These are phyloP conservation scores for Acrossocheilus fasciatus DNA, from an alignment of 2,797 vertebrate genomes.

Conservation along the genomic window DNA sequence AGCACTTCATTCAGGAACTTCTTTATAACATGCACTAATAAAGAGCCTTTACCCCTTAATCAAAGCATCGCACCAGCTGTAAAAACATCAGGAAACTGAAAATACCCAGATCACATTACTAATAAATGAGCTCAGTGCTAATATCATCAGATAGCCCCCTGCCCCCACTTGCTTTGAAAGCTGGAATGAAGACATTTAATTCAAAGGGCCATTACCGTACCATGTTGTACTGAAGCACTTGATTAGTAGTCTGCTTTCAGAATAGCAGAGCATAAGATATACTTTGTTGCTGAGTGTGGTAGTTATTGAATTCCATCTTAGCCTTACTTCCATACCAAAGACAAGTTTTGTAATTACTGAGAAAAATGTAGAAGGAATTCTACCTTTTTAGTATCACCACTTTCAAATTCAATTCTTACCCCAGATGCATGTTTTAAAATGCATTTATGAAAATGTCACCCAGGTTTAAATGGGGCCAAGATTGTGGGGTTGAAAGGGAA, in stretches of 20 bases:
- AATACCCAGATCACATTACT: slow-evolving; percentile 7
- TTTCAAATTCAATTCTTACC: slow-evolving; percentile 27
- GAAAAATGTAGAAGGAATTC: slow-evolving; percentile 32
- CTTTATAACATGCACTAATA: slow-evolving; percentile 35
- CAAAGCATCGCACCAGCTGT: slow-evolving; percentile 4
- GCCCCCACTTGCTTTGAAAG: slow-evolving; percentile 6
- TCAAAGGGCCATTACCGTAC: neutral
- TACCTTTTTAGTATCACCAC: slow-evolving; percentile 16
- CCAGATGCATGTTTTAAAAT: slow-evolving; percentile 11
- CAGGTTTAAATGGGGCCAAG: slow-evolving; percentile 45
- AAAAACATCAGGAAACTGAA: slow-evolving; percentile 23
- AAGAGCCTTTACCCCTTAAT: slow-evolving; percentile 25
- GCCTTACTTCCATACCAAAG: slow-evolving; percentile 82
- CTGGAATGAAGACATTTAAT: slow-evolving; percentile 17
- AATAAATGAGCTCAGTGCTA: slow-evolving; percentile 22
- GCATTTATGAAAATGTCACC: slow-evolving; percentile 16
- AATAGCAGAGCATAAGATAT: slow-evolving; percentile 12
- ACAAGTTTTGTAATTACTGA: slow-evolving; percentile 60
- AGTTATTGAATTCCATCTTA: slow-evolving; percentile 64
- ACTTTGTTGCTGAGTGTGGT: slow-evolving; percentile 29
- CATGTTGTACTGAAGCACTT: slow-evolving; percentile 30
- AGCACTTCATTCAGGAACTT: slow-evolving; percentile 45
- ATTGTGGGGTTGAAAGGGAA: slow-evolving; percentile 32
- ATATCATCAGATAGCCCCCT: neutral
- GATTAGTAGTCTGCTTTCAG: slow-evolving; percentile 19